A percentile compares a stretch with the other conserved stretches of the same genome.
phyloP scores from a whole-genome alignment of 2,797 vertebrate genomes.

The Phoxinus dragarum region DNA sequence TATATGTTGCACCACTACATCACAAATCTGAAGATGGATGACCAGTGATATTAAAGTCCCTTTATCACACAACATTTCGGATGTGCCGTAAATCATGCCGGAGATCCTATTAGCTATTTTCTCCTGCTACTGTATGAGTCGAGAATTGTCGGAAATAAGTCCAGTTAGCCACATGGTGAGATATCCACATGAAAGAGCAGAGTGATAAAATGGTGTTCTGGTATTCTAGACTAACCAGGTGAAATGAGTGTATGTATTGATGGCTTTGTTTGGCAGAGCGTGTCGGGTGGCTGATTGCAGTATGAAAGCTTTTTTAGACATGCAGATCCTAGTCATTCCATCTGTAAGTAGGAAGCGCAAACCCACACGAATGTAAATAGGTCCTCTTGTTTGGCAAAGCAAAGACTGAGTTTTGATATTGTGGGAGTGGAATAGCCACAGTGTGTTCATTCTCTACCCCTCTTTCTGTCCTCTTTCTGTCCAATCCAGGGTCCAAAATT shows the following conservation, averaged over 20 bases:
- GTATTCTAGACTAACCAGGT: slow-evolving; percentile 31
- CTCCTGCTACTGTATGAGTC: slow-evolving; percentile 42
- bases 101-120: slow-evolving; percentile 51
- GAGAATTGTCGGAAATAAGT: slow-evolving; percentile 29
- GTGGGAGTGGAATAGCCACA: slow-evolving; percentile 70
- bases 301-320: slow-evolving; percentile 59
- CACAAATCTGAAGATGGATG: slow-evolving; percentile 52
- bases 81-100: slow-evolving; percentile 47
- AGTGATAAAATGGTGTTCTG: slow-evolving; percentile 38
- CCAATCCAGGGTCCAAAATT: not conserved
- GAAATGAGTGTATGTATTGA: slow-evolving; percentile 52
- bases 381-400: slow-evolving; percentile 79
- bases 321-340: slow-evolving; percentile 67
- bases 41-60: slow-evolving; percentile 56
- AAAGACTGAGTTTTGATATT: slow-evolving; percentile 71
- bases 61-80: slow-evolving; percentile 43
- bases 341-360: slow-evolving; percentile 75
- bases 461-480: not conserved
- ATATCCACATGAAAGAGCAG: slow-evolving; percentile 44
- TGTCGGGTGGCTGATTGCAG: slow-evolving; percentile 34
- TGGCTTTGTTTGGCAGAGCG: slow-evolving; percentile 1
- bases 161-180: not conserved
- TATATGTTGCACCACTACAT: slow-evolving; percentile 29
- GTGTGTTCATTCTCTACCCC: slow-evolving; percentile 9
- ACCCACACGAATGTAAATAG: slow-evolving; percentile 82